phyloP scores from a whole-genome alignment of 2,113 vertebrate species.

The Steatornis caripensis region DNA sequence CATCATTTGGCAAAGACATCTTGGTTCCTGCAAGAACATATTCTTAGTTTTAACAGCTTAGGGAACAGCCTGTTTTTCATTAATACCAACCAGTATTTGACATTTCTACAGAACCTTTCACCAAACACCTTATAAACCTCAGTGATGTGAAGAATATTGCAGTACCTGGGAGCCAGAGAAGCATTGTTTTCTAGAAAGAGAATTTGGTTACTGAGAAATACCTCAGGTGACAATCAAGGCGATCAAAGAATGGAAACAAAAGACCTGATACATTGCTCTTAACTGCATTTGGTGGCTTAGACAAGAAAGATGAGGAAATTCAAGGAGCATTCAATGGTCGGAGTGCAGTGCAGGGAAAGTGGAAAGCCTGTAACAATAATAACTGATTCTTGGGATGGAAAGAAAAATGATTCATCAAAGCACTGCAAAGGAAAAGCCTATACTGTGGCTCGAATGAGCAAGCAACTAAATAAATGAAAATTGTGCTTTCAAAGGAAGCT shows the following conservation, averaged over 20 bases:
- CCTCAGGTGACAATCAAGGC: not conserved
- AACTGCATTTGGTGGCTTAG: not conserved
- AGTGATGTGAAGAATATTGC: not conserved
- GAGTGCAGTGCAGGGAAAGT: not conserved
- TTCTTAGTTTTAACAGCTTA: not conserved
- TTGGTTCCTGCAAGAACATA: slow-evolving; percentile 26
- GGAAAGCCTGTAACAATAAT: not conserved
- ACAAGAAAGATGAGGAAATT: not conserved
- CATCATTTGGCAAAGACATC: slow-evolving; percentile 9
- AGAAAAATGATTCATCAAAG: not conserved
- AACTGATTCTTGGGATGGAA: not conserved
- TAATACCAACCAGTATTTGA: not conserved
- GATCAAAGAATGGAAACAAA: not conserved
- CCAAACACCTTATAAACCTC: not conserved
- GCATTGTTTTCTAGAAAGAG: not conserved
- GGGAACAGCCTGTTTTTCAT: not conserved
- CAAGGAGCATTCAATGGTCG: not conserved
- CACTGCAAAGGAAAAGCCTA: not conserved
- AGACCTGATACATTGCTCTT: not conserved
- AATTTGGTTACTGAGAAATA: not conserved
- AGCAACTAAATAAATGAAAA: not conserved
- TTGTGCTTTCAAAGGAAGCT: not conserved
- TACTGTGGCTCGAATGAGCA: not conserved
- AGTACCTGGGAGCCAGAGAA: not conserved
- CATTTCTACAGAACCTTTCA: not conserved